Evolutionary conservation across 2,888 invertebrate species (phyloP).

Genomic region (Ptycholaimellus sp.): DNA sequence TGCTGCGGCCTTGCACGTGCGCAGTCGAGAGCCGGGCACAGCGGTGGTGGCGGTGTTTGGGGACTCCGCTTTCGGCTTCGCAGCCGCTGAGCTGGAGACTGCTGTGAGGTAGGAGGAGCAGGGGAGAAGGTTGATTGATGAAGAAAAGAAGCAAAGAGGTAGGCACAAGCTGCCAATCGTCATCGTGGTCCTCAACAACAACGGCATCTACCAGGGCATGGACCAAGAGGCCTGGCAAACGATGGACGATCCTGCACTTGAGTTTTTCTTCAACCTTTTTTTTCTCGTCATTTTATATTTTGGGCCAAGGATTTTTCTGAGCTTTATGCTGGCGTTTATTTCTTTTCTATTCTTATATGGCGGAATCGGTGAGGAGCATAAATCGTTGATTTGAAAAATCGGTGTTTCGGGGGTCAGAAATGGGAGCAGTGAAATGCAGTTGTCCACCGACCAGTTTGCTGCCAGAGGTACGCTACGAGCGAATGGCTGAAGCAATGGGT

Average conservation of each 20-base stretch:
- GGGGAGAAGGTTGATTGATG: not conserved
- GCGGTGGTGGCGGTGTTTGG: constrained; percentile 72
- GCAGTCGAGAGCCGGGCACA: constrained; percentile 45
- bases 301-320: too few relatives aligned
- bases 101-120: constrained; percentile 42
- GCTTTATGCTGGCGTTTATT: too few relatives aligned
- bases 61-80: constrained; percentile 91
- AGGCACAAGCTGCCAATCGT: constrained; percentile 73
- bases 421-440: constrained; percentile 36
- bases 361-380: too few relatives aligned
- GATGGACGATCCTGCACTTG: constrained; percentile 45
- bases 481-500: constrained; percentile 61
- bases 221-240: constrained; percentile 47
- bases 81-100: constrained; percentile 92
- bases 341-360: too few relatives aligned
- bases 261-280: constrained; percentile 39
- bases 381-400: too few relatives aligned
- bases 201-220: constrained; percentile 71
- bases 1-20: constrained; percentile 69
- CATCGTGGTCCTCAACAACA: constrained; percentile 75
- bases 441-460: constrained; percentile 59
- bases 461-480: constrained; percentile 55
- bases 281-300: too few relatives aligned
- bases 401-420: too few relatives aligned
- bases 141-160: too few relatives aligned